Conservation (phyloP, 2,888 invertebrate genomes). For the Nemotelus pantherinus region DNA sequence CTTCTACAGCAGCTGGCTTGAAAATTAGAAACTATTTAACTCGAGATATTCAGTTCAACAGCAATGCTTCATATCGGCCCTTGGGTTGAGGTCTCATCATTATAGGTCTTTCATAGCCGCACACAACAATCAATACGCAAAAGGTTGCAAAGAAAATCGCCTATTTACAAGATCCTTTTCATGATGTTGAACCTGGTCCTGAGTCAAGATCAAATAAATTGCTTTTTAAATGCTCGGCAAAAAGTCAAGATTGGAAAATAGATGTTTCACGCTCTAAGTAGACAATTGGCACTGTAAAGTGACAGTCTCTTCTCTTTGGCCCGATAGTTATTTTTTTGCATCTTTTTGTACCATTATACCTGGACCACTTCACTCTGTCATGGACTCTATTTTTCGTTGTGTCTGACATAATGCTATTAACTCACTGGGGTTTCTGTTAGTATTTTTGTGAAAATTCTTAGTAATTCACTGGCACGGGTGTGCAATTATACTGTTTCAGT, state of each 20-base stretch:
- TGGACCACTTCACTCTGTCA: constrained; percentile 47
- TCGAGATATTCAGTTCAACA: neutral
- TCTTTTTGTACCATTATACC: constrained; percentile 39
- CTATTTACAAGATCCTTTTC: constrained; percentile 42
- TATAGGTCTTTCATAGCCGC: constrained; percentile 16
- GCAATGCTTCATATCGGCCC: neutral
- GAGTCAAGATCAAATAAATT: constrained; percentile 51
- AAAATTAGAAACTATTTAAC: constrained; percentile 42
- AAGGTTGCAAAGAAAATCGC: constrained; percentile 41
- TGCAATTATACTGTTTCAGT: constrained; percentile 19
- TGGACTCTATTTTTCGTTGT: constrained; percentile 35
- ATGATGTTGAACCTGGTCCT: constrained; percentile 12
- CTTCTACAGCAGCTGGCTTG: constrained; percentile 28
- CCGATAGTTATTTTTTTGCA: constrained; percentile 33
- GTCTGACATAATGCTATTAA: constrained; percentile 41
- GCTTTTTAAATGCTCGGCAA: constrained; percentile 54
- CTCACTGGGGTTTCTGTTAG: constrained; percentile 33
- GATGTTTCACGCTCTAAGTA: constrained; percentile 57
- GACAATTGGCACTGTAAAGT: constrained; percentile 49
- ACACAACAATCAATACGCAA: constrained; percentile 29
- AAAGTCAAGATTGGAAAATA: constrained; percentile 55
- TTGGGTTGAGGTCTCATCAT: constrained; percentile 43
- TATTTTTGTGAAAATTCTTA: constrained; percentile 30
- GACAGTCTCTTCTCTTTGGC: constrained; percentile 1
- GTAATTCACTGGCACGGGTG: constrained; percentile 38